These are phyloP conservation scores for Diadromus collaris DNA, from an alignment of 2,888 invertebrate genomes.

Conservation along the genomic window DNA sequence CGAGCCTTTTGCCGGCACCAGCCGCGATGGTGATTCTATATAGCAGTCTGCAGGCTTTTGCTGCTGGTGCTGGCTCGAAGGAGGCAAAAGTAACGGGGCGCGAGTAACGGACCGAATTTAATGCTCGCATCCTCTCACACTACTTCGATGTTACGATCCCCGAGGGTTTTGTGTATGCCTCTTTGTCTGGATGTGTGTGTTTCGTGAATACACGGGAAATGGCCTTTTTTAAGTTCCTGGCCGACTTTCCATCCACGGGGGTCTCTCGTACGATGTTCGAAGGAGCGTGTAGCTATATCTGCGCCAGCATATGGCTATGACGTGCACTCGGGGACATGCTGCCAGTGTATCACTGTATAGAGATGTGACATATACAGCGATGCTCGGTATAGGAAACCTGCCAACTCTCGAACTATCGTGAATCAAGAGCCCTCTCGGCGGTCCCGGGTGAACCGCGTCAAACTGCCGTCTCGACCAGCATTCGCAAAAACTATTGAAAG, in stretches of 20 bases:
- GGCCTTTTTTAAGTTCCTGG: conserved; percentile 9
- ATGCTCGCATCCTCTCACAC: conserved; percentile 59
- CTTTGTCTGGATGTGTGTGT: neutral
- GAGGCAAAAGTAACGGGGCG: conserved; percentile 74
- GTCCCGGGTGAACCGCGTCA: conserved; percentile 43
- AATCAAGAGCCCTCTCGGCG: conserved; percentile 54
- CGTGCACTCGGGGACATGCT: neutral
- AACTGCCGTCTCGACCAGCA: conserved; percentile 13
- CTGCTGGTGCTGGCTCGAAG: conserved; percentile 62
- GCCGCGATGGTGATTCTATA: conserved; percentile 52
- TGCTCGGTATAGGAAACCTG: neutral
- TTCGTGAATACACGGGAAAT: conserved; percentile 17
- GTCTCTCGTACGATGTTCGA: conserved; percentile 1
- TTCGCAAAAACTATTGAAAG: conserved; percentile 18
- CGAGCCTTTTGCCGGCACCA: conserved; percentile 14
- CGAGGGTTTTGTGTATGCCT: neutral
- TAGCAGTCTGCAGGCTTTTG: conserved; percentile 61
- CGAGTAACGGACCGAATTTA: conserved; percentile 71
- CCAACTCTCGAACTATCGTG: conserved; percentile 16
- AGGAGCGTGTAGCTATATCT: neutral
- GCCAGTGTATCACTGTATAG: neutral
- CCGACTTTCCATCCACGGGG: conserved; percentile 22
- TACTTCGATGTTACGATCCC: conserved; percentile 40
- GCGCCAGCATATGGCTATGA: neutral
- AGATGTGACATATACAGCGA: conserved; percentile 3